Evolutionary conservation across 2,797 vertebrate species (phyloP).

Genomic region (Premnoplex brunnescens): DNA sequence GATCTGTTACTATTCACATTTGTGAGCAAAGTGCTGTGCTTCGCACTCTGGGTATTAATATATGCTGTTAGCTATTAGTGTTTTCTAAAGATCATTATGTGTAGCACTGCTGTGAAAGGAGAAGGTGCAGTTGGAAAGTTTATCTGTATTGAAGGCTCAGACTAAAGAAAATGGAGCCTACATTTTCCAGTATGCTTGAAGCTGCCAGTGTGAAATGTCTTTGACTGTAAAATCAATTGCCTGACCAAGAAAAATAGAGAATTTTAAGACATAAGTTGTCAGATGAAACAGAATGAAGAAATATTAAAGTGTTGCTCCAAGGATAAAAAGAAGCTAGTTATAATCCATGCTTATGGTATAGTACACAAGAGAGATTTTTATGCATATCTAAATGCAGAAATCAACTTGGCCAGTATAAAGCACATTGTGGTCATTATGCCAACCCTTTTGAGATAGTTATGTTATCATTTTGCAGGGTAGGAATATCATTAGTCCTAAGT

Average conservation of each 20-base stretch:
- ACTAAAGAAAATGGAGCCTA: not conserved
- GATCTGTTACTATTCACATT: not conserved
- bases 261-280: not conserved
- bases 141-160: not conserved
- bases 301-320: not conserved
- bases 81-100: not conserved
- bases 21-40: not conserved
- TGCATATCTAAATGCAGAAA: not conserved
- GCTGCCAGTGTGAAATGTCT: rapidly evolving
- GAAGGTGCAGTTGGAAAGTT: not conserved
- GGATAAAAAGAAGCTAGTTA: not conserved
- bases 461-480: not conserved
- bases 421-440: not conserved
- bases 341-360: not conserved
- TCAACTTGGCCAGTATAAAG: not conserved
- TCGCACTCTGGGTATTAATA: not conserved
- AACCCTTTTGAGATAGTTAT: not conserved
- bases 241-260: not conserved
- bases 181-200: not conserved
- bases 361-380: not conserved
- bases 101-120: not conserved
- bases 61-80: not conserved
- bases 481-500: not conserved
- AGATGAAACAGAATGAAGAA: not conserved
- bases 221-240: not conserved